Base-by-base conservation (phyloP, 2,888 invertebrate genomes). In the Lingula anatina region DNA sequence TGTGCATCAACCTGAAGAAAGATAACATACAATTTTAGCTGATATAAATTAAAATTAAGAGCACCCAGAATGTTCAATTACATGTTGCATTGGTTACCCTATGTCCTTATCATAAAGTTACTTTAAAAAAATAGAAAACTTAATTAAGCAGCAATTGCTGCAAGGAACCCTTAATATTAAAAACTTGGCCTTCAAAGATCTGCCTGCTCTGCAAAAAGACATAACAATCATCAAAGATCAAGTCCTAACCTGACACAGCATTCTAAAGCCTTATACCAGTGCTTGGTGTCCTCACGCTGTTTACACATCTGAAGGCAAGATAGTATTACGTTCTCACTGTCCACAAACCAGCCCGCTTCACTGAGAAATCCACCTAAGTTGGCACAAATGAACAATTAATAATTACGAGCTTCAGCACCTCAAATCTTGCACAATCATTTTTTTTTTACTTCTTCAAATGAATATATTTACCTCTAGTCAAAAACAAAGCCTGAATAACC, bases 341-440 rank as follows among this genome's bases (percentile, higher is more conserved):
- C 87, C 56, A 81, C 80, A 73, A 87, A 87, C 89, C 90, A 91
- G 0, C 92, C 92, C 0, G 89, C 89, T 71, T 93, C 93, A 70
- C 86, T 87, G 3, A 93, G 83, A 79, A 94, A 94, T 1, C 73
- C 67, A 46, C 78, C 78, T 75, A n/a, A n/a, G n/a, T n/a, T n/a
- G n/a, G n/a, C n/a, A n/a, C n/a, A n/a, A n/a, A n/a, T n/a, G n/a
- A n/a, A n/a, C n/a, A n/a, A n/a, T n/a, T n/a, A n/a, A n/a, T n/a
- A n/a, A n/a, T n/a, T n/a, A n/a, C n/a, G n/a, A n/a, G n/a, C n/a
- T n/a, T n/a, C n/a, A n/a, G n/a, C n/a, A n/a, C n/a, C n/a, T n/a
- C n/a, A n/a, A n/a, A n/a, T n/a, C n/a, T n/a, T n/a, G n/a, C n/a
- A n/a, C n/a, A n/a, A n/a, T n/a, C n/a, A n/a, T n/a, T n/a, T n/a